Conservation (phyloP, 2,888 invertebrate species). For the Acheta domesticus region DNA sequence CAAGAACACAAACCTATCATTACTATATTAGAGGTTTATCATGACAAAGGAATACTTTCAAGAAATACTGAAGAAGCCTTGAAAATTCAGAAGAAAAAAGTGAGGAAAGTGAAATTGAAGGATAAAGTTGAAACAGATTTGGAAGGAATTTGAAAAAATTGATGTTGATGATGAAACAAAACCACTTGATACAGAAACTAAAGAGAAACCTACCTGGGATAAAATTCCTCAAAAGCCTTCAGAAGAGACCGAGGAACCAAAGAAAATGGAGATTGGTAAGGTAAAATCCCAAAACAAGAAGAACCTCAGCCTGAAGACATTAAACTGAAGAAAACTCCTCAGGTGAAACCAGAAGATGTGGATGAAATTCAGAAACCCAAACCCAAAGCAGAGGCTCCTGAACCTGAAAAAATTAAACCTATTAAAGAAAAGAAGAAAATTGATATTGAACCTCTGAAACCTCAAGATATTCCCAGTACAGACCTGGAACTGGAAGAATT, state of each 20-base stretch:
- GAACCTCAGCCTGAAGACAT: constrained; percentile 46
- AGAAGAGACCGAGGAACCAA: constrained; percentile 28
- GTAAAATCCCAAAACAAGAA: constrained; percentile 43
- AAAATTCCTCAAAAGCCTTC: constrained; percentile 40
- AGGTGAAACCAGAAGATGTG: constrained; percentile 40
- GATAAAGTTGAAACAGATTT: constrained; percentile 18
- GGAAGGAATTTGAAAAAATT: neutral
- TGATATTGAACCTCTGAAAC: constrained; percentile 31
- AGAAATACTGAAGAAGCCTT: constrained; percentile 68
- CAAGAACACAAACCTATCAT: constrained; percentile 44
- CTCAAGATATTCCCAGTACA: constrained; percentile 28
- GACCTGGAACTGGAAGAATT: constrained; percentile 27
- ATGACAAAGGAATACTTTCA: constrained; percentile 65
- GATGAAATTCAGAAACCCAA: constrained; percentile 42
- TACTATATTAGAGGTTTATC: constrained; percentile 49
- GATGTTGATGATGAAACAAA: constrained; percentile 24
- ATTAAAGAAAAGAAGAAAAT: constrained; percentile 29
- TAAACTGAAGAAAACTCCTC: constrained; percentile 53
- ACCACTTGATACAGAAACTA: constrained; percentile 27
- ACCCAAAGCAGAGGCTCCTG: constrained; percentile 38
- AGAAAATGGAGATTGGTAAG: constrained; percentile 33
- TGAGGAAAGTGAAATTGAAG: constrained; percentile 23
- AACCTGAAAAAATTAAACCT: constrained; percentile 30
- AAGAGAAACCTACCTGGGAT: constrained; percentile 23
- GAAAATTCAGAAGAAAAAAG: constrained; percentile 47